Conservation (phyloP, 2,888 invertebrate genomes). For the Agrotis puta region DNA sequence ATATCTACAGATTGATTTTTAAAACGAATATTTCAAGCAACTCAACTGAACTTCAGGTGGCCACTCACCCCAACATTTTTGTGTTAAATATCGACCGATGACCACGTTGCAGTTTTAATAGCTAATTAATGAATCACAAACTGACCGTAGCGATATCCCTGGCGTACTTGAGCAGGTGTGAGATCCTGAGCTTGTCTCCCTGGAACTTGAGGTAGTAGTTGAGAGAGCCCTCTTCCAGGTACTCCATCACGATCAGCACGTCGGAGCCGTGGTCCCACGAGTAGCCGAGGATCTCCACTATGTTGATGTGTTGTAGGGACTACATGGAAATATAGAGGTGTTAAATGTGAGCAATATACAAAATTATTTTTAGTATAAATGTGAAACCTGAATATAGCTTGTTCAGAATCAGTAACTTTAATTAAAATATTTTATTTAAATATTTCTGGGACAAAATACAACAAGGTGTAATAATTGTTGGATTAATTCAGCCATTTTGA, state of each 20-base stretch:
- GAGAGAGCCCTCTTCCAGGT: constrained; percentile 95
- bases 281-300: constrained; percentile 96
- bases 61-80: too few species aligned
- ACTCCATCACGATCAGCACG: constrained; percentile 97
- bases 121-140: neutral
- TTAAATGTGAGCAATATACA: neutral
- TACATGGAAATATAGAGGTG: constrained; percentile 75
- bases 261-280: constrained; percentile 94
- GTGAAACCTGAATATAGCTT: too few species aligned
- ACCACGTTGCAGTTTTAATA: too few species aligned
- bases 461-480: too few species aligned
- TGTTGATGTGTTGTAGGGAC: constrained; percentile 96
- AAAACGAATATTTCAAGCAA: too few species aligned
- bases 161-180: constrained; percentile 94
- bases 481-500: too few species aligned
- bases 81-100: neutral
- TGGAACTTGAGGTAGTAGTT: constrained; percentile 95
- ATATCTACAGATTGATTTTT: too few species aligned
- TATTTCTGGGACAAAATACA: too few species aligned
- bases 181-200: constrained; percentile 92
- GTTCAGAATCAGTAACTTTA: too few species aligned
- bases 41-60: too few species aligned
- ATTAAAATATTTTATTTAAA: too few species aligned
- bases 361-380: too few species aligned
- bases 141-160: constrained; percentile 94